Base-by-base conservation (phyloP, 64 coral and sea anemone species). In the Stichodactyla helianthus region DNA sequence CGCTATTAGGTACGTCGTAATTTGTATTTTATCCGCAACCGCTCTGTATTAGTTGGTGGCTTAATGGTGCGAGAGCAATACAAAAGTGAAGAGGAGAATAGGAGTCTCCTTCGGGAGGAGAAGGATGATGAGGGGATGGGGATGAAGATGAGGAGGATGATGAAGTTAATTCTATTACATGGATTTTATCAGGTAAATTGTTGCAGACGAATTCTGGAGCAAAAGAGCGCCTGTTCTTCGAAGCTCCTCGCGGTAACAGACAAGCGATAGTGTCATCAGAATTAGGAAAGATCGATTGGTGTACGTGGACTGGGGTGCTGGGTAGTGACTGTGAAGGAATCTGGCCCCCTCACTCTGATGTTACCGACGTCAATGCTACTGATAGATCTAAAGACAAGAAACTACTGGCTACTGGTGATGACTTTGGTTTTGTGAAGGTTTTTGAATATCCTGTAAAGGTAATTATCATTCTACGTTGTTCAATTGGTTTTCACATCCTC, bases 401-500 rank as follows among this genome's bases (percentile, higher is more conserved):
- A 25, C 56, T 97, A 11, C 68, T 97, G 70, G 95, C 95, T 13
- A 97, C 95, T 83, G 95, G 95, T 51, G 95, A 97, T 86, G 95
- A 97, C 61, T 97, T 97, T 86, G 95, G 95, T 51, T 97, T 93
- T 91, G 95, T 97, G 44, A 97, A 97, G 74, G 89, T 97, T 10
- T 97, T 97, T 86, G 95, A 97, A 82, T 97, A 91, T 15, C 95
- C 95, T 63, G 95, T 86, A 10, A 93, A 91, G 92, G 95, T 97
- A 83, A 81, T 79, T 18, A 0, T 14, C n/a, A 57, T 6, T 78
- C 74, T 87, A 60, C 35, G 59, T 13, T 60, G 1, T 60, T 60
- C 59, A 60, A 60, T 60, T 17, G 5, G 59, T 17, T 13, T 15
- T 44, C 35, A 44, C 35, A 44, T 44, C 35, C 35, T 44, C 35